Evolutionary conservation across 2,797 vertebrate genomes (phyloP), one percentile per base, ranked within the genome.

Genomic region (Sternarchorhynchus goeldii): DNA sequence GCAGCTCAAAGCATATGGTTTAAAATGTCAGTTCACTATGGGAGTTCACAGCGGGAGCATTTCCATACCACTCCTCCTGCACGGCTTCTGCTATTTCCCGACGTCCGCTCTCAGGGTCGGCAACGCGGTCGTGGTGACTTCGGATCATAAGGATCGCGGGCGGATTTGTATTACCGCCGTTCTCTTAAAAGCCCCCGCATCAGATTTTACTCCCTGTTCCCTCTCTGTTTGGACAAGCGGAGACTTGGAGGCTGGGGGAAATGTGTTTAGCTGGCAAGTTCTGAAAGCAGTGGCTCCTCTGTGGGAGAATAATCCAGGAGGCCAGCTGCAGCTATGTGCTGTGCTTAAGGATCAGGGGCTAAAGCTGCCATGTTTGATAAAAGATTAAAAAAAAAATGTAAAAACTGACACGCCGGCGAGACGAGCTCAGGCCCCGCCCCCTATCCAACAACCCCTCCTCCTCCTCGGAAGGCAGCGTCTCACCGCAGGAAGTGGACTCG

Each of bases 401-500:
- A 25, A 25, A n/a, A n/a, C n/a, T n/a, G 29, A 55, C 32, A 12
- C 14, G 50, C 53, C 57, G 14, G 21, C 4, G 25, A 41, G 20
- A 6, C 21, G 29, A 18, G 60, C 14, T 71, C 73, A 45, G 10
- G 70, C 21, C 73, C 39, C 59, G 34, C 65, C 8, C 45, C 7
- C 41, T 45, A 2, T 14, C 2, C n/a, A 32, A 60, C 39, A 53
- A 53, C n/a, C 25, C 25, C 25, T 1, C 25, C 25, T 25, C 25
- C 25, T 25, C 25, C 25, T 25, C 65, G 76, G 81, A 39, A 67
- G 62, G 68, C 31, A 31, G 56, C 70, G 78, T 93, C 94, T 93
- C 89, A 99, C 98, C 93, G 86, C 98, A 99, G 34, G 95, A 95
- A 3, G 88, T 62, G 72, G 90, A 91, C 90, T 99, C 97, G 78